Conservation (phyloP, 2,888 invertebrate genomes). For the Nephrotoma flavescens region DNA sequence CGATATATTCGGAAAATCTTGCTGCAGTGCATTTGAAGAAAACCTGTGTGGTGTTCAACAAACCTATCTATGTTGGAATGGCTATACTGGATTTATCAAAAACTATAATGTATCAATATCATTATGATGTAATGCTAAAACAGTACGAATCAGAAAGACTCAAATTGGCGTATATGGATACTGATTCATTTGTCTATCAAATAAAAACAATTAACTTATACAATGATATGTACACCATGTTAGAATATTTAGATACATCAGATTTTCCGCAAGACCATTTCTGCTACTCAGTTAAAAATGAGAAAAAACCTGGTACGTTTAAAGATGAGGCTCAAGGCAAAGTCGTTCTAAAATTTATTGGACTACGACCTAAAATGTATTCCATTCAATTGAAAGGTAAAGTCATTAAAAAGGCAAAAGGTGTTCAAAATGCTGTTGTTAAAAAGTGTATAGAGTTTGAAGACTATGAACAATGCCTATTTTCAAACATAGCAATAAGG, state of each 20-base stretch:
- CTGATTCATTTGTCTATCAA: too few relatives aligned
- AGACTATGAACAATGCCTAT: too few relatives aligned
- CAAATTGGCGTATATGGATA: too few relatives aligned
- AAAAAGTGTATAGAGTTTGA: too few relatives aligned
- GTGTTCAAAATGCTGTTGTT: too few relatives aligned
- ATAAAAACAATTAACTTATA: too few relatives aligned
- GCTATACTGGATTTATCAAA: not conserved
- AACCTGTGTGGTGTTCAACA: not conserved
- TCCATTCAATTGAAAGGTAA: too few relatives aligned
- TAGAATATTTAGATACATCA: not conserved
- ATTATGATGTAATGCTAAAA: too few relatives aligned
- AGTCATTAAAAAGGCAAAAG: too few relatives aligned
- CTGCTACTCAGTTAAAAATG: not conserved
- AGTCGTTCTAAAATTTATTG: not conserved
- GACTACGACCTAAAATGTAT: not conserved
- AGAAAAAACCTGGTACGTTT: not conserved
- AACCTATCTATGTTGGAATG: not conserved
- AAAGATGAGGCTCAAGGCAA: not conserved
- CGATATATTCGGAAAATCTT: not conserved
- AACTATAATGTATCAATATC: too few relatives aligned
- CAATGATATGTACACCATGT: not conserved
- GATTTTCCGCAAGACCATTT: not conserved
- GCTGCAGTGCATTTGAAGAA: not conserved
- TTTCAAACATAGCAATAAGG: too few relatives aligned
- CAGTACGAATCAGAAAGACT: too few relatives aligned